Conservation (phyloP, 92 coral and sea anemone genomes). For the Chrysogorgia sp. region DNA sequence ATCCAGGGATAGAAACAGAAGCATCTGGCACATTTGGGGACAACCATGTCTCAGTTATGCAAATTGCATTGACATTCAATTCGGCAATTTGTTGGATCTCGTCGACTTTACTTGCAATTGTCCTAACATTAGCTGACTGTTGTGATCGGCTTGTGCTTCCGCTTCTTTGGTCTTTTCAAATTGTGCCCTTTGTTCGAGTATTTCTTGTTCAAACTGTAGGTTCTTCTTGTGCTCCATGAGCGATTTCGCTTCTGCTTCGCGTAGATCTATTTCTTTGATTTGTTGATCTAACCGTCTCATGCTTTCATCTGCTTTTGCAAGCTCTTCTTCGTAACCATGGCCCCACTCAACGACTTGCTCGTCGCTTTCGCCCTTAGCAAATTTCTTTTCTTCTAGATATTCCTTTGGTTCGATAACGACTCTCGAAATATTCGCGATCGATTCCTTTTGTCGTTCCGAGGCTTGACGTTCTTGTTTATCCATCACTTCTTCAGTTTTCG, state of each 20-base stretch:
- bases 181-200: constrained; percentile 57
- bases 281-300: neutral
- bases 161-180: constrained; percentile 47
- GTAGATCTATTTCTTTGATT: constrained; percentile 29
- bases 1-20: no score
- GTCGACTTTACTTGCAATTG: no score
- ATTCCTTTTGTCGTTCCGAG: constrained; percentile 54
- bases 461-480: constrained; percentile 59
- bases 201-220: constrained; percentile 60
- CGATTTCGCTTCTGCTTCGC: constrained; percentile 34
- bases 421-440: constrained; percentile 45
- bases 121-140: no score
- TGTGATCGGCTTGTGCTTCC: constrained; percentile 33
- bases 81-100: constrained; percentile 61
- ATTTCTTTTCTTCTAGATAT: constrained; percentile 65
- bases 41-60: no score
- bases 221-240: constrained; percentile 50
- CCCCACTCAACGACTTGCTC: constrained; percentile 22
- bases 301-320: constrained; percentile 14
- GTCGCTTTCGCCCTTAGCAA: constrained; percentile 54
- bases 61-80: no score
- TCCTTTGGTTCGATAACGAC: constrained; percentile 56
- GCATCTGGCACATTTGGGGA: no score
- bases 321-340: constrained; percentile 17
- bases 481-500: constrained; percentile 61